Base-by-base conservation (phyloP, 2,888 invertebrate genomes). In the Apamea anceps region DNA sequence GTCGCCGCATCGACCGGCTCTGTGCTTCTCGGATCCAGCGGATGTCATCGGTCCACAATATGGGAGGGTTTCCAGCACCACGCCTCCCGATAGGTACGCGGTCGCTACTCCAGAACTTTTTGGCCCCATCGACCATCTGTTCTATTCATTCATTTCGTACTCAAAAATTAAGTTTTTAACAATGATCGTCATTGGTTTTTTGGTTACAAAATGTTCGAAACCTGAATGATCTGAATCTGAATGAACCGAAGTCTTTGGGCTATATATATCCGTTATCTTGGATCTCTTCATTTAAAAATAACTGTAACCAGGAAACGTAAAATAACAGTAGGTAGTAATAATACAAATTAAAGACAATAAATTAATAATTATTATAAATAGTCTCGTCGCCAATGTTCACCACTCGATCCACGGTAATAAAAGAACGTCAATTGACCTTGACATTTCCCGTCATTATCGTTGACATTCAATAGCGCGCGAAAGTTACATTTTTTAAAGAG, bases 391-490 rank as follows among this genome's bases (percentile, higher is more conserved):
- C 62, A 67, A 28, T 63, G 13, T 12, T 60, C 74, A 67, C 18
- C 42, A 80, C 0, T 72, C 74, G 48, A 74, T 79, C 10, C 12
- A 32, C 66, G 1, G 13, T 54, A 83, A 74, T 70, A 86, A 76
- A 88, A 84, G 84, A 88, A 72, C 84, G 77, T 81, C 79, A 72
- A 21, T 76, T 77, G 85, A 84, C 90, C 90, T 88, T 90, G 90
- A 85, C 90, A 87, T 90, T 90, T 90, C 8, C 72, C 80, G 85
- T 80, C 79, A 74, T 80, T 82, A 81, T 32, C 66, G 28, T 77
- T 89, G 90, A 90, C 90, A 90, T 90, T 90, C 90, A 85, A 71
- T 84, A 79, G 72, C 77, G 86, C 87, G 88, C 88, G 89, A 89
- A 87, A 86, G 84, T 72, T 51, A 75, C 45, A 62, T 79, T 80